Evolutionary conservation across 2,888 invertebrate species (phyloP).

Genomic region (Drosophila prolongata): DNA sequence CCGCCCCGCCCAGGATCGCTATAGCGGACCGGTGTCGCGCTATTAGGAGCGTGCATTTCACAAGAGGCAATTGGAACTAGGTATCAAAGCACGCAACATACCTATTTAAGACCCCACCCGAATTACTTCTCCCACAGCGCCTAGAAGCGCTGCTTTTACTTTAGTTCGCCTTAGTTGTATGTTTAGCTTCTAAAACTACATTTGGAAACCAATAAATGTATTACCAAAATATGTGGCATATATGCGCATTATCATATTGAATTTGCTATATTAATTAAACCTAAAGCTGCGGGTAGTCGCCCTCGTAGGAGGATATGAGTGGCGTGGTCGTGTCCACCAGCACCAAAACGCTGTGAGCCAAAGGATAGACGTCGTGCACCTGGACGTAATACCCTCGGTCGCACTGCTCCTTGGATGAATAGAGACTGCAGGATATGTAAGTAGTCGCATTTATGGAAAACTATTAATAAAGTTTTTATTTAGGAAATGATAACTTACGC

Average conservation of each 20-base stretch:
- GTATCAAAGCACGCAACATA: constrained; percentile 4
- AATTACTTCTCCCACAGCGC: constrained; percentile 29
- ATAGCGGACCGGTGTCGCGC: constrained; percentile 82
- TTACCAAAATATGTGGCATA: constrained; percentile 21
- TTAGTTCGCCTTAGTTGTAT: constrained; percentile 60
- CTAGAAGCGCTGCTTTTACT: constrained; percentile 24
- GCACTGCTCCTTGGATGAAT: constrained; percentile 86
- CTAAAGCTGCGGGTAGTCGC: constrained; percentile 16
- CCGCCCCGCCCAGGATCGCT: constrained; percentile 82
- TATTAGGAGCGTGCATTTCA: constrained; percentile 64
- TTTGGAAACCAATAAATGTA: constrained; percentile 55
- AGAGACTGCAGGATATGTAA: constrained; percentile 83
- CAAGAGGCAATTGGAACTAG: constrained; percentile 41
- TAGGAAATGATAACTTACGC: constrained; percentile 83
- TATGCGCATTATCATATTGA: neutral
- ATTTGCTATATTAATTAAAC: neutral
- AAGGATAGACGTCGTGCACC: constrained; percentile 86
- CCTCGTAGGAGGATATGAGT: constrained; percentile 82
- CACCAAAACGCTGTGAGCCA: constrained; percentile 86
- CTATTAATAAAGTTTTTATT: no score
- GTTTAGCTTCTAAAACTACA: constrained; percentile 57
- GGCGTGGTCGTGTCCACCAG: constrained; percentile 88
- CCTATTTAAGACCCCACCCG: constrained; percentile 5
- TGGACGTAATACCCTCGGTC: constrained; percentile 86
- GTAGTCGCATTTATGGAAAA: no score